These are phyloP conservation scores for Cheilosia grossa DNA, from an alignment of 2,888 invertebrate species.

Conservation along the genomic window DNA sequence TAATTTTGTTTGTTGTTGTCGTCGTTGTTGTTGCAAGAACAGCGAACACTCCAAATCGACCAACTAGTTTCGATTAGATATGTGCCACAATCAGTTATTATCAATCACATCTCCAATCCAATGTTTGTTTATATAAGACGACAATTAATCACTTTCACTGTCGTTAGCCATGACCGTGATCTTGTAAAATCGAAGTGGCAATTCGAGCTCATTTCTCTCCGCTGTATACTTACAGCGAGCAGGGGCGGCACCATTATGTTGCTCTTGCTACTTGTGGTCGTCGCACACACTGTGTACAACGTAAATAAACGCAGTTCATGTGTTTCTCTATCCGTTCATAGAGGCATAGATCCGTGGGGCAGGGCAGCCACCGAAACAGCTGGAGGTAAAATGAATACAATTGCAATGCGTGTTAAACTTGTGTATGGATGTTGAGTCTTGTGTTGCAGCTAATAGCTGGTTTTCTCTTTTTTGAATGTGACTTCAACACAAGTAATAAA, in stretches of 20 bases:
- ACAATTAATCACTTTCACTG: constrained; percentile 76
- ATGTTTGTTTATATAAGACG: constrained; percentile 56
- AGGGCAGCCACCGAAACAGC: constrained; percentile 9
- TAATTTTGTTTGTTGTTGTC: constrained; percentile 2
- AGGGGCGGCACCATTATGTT: constrained; percentile 4
- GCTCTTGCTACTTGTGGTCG: background rate
- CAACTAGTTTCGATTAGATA: constrained; percentile 29
- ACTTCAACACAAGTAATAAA: constrained; percentile 5
- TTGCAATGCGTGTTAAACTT: constrained; percentile 55
- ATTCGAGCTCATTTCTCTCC: constrained; percentile 53
- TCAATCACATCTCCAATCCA: constrained; percentile 33
- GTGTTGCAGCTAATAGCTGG: constrained; percentile 57
- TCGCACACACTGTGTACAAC: background rate
- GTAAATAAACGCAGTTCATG: constrained; percentile 7
- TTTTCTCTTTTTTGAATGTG: constrained; percentile 67
- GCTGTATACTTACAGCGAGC: constrained; percentile 5
- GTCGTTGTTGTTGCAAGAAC: constrained; percentile 22
- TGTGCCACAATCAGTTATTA: constrained; percentile 37
- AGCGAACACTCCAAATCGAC: constrained; percentile 8
- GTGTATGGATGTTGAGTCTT: constrained; percentile 21
- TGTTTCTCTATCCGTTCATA: constrained; percentile 13
- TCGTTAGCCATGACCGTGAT: constrained; percentile 76
- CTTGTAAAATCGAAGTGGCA: constrained; percentile 73
- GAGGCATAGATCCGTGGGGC: constrained; percentile 8
- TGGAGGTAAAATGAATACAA: constrained; percentile 19